phyloP scores from a whole-genome alignment of 1,140 invertebrate species.

The Aphaenogaster ashmeadi region DNA sequence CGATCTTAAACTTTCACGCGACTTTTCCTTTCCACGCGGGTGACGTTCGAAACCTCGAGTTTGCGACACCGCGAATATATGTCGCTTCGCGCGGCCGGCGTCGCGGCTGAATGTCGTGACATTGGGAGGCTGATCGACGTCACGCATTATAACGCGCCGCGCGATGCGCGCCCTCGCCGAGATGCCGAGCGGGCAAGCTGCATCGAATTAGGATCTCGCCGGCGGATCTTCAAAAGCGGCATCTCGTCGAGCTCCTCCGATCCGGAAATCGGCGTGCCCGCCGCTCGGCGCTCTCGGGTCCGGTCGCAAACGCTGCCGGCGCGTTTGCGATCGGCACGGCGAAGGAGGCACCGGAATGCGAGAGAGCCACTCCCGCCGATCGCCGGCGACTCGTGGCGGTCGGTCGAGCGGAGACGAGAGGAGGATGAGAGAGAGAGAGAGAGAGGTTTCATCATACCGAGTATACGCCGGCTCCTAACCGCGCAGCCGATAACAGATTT shows the following conservation, averaged over 20 bases:
- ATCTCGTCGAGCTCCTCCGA: constrained; percentile 52
- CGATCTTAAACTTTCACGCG: neutral
- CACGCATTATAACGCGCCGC: constrained; percentile 31
- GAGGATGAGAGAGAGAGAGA: constrained; percentile 49
- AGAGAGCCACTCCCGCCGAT: constrained; percentile 78
- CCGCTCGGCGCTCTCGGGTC: constrained; percentile 30
- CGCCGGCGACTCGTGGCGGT: constrained; percentile 63
- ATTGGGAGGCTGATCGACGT: constrained; percentile 37
- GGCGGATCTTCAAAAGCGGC: constrained; percentile 48
- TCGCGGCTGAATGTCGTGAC: constrained; percentile 31
- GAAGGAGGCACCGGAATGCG: constrained; percentile 77
- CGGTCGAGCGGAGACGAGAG: constrained; percentile 53
- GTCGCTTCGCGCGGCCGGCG: neutral
- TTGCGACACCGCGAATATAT: neutral
- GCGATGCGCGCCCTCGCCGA: constrained; percentile 7
- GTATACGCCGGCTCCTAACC: constrained; percentile 23
- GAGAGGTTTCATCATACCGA: constrained; percentile 43
- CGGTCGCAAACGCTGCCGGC: constrained; percentile 46
- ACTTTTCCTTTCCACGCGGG: neutral
- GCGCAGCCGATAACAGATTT: constrained; percentile 34
- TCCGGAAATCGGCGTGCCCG: constrained; percentile 60
- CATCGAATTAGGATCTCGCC: constrained; percentile 59
- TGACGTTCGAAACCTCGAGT: neutral
- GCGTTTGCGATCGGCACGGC: constrained; percentile 34
- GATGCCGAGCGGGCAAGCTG: constrained; percentile 30